Evolutionary conservation across 2,888 invertebrate genomes (phyloP).

Genomic region (Zygaena filipendulae): DNA sequence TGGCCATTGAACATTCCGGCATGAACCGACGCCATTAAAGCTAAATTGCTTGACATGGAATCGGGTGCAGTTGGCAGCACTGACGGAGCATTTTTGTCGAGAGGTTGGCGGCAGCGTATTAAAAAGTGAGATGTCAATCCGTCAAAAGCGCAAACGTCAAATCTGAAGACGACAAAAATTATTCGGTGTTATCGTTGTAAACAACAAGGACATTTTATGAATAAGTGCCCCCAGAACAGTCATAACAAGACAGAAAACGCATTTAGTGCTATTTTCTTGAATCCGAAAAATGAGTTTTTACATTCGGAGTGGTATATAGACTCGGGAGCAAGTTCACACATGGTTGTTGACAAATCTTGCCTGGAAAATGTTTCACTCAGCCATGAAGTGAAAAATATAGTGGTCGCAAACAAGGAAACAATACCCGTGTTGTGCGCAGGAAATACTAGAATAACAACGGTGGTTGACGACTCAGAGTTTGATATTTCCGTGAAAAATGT

Average conservation of each 20-base stretch:
- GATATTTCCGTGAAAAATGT: slow-evolving; percentile 13
- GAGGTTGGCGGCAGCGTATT: no score
- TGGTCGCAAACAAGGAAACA: slow-evolving; percentile 14
- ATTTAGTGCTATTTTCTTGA: slow-evolving; percentile 16
- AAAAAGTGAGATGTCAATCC: no score
- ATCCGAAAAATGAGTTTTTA: slow-evolving; percentile 8
- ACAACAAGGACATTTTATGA: slow-evolving; percentile 11
- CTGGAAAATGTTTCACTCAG: slow-evolving; percentile 3
- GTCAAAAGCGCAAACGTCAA: no score
- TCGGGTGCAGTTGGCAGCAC: no score
- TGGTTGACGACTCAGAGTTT: slow-evolving; percentile 4
- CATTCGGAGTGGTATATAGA: slow-evolving; percentile 18
- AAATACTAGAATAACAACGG: slow-evolving; percentile 12
- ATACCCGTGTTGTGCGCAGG: slow-evolving; percentile 15
- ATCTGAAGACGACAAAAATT: no score
- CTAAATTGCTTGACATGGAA: no score
- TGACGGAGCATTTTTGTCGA: no score
- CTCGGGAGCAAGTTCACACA: slow-evolving; percentile 10
- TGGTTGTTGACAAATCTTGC: background rate
- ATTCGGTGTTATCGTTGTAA: slow-evolving; percentile 13
- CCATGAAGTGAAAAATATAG: slow-evolving; percentile 10
- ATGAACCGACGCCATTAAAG: no score
- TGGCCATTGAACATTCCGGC: no score
- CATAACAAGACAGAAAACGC: slow-evolving; percentile 10
- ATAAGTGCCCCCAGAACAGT: slow-evolving; percentile 3